phyloP scores from a whole-genome alignment of 2,888 invertebrate genomes.

The Heliconius ethilla region DNA sequence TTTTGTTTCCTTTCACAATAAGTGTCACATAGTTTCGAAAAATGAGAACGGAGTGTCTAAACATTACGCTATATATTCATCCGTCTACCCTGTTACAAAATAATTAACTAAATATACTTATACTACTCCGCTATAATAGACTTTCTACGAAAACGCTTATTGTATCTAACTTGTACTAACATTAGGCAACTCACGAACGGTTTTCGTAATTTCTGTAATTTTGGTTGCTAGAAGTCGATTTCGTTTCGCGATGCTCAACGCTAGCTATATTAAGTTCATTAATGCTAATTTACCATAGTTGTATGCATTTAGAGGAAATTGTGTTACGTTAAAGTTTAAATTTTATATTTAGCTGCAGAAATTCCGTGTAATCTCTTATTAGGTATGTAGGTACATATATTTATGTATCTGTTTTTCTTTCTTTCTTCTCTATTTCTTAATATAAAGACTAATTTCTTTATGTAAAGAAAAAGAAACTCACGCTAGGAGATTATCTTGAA shows the following conservation, averaged over 20 bases:
- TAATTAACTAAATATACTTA: background rate
- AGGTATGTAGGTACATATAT: background rate
- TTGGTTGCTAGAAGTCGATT: conserved; percentile 54
- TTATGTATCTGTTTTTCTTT: no score
- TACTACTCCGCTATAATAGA: background rate
- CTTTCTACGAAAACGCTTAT: conserved; percentile 16
- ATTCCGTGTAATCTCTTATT: background rate
- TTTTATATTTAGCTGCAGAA: background rate
- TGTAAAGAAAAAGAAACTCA: no score
- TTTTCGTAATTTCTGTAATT: conserved; percentile 68
- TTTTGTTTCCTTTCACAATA: no score
- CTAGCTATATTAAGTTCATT: conserved; percentile 41
- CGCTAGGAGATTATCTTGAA: no score
- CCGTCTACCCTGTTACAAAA: background rate
- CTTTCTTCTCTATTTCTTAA: no score
- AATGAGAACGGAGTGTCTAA: no score
- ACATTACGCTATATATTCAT: no score
- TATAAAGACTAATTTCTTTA: no score
- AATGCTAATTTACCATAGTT: conserved; percentile 41
- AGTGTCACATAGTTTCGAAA: no score
- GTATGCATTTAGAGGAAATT: conserved; percentile 33
- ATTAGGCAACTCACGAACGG: conserved; percentile 55
- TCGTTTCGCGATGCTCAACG: conserved; percentile 39
- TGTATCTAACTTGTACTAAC: conserved; percentile 40
- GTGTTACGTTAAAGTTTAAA: conserved; percentile 15